phyloP scores from a whole-genome alignment of 2,797 vertebrate genomes.

The Chaenodraco wilsoni region DNA sequence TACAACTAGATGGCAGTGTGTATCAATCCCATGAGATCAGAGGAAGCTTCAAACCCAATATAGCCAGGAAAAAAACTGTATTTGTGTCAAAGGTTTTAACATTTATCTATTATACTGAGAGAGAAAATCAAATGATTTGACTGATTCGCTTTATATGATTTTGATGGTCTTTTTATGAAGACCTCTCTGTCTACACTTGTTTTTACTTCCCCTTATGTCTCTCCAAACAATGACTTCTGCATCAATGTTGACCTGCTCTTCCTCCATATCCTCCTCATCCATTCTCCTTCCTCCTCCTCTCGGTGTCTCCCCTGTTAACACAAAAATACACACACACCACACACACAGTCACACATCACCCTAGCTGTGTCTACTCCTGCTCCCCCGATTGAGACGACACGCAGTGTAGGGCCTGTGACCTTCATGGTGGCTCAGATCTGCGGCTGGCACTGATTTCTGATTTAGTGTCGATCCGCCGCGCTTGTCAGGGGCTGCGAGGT shows the following conservation, averaged over 20 bases:
- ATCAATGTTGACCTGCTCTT: conserved; percentile 25
- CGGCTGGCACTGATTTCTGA: conserved; percentile 99
- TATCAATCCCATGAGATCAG: conserved; percentile 56
- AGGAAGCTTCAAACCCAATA: conserved; percentile 1
- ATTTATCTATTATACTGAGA: not conserved
- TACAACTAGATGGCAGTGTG: conserved; percentile 80
- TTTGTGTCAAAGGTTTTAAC: not conserved
- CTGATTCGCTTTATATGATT: not conserved
- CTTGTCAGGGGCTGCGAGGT: conserved; percentile 98
- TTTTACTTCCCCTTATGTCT: not conserved
- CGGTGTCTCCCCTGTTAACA: conserved; percentile 43
- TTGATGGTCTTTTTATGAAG: not conserved
- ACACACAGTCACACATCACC: conserved; percentile 59
- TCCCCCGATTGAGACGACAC: conserved; percentile 81
- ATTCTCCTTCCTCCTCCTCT: conserved; percentile 34
- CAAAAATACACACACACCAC: conserved; percentile 29
- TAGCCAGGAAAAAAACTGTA: not conserved
- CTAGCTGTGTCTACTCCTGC: conserved; percentile 77
- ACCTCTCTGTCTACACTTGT: not conserved
- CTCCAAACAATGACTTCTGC: not conserved
- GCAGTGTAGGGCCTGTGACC: conserved; percentile 93
- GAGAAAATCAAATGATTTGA: not conserved
- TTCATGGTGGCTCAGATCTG: conserved; percentile 99
- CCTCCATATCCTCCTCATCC: conserved; percentile 24
- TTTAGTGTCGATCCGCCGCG: conserved; percentile 99